These are phyloP conservation scores for Meandrina meandrites DNA, from an alignment of 92 coral and sea anemone species.

Conservation along the genomic window DNA sequence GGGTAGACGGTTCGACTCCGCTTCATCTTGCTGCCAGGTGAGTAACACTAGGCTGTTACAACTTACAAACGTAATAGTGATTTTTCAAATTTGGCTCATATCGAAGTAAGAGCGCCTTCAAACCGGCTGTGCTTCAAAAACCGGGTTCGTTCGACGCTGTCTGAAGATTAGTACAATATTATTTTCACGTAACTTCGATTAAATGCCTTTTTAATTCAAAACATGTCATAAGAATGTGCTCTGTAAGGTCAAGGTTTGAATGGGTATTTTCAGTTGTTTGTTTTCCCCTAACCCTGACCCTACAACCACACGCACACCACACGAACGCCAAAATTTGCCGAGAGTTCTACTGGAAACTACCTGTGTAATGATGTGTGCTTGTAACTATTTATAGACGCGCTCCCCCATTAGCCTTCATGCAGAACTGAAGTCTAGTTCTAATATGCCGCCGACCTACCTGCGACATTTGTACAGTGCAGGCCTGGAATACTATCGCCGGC, in stretches of 20 bases:
- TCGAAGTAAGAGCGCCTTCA: not conserved
- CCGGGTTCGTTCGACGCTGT: not conserved
- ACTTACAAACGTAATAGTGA: not conserved
- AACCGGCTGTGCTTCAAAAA: not conserved
- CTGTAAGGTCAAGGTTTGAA: not conserved
- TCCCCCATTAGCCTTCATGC: no score
- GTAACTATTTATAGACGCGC: no score
- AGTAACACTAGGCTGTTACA: not conserved
- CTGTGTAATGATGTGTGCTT: no score
- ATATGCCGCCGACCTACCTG: no score
- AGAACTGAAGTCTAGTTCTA: no score
- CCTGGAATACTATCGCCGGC: no score
- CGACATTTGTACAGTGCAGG: no score
- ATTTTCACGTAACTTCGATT: no score
- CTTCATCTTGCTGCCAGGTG: constrained; percentile 52
- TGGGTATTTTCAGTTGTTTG: not conserved
- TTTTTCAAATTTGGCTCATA: not conserved
- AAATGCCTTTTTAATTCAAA: not conserved
- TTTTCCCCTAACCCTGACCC: not conserved
- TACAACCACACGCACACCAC: not conserved
- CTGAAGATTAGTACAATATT: no score
- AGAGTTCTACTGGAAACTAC: not conserved
- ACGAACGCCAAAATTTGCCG: not conserved
- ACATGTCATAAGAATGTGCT: not conserved
- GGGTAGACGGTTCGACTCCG: constrained; percentile 42